Evolutionary conservation across 2,113 vertebrate genomes (phyloP).

Genomic region (Okapia johnstoni): DNA sequence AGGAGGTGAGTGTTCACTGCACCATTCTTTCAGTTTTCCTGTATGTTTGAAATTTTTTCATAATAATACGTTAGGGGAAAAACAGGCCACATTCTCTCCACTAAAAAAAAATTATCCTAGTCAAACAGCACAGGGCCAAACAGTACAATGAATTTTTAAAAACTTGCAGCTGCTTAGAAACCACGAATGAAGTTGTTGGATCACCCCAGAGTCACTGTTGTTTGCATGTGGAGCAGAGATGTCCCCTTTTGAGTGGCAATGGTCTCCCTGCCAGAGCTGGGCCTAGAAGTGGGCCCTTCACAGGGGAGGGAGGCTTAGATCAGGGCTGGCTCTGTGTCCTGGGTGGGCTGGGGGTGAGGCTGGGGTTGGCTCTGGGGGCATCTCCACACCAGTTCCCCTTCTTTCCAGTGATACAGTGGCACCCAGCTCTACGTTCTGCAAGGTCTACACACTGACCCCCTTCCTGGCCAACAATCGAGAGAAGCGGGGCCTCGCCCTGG

Average conservation of each 20-base stretch:
- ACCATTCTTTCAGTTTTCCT: background rate
- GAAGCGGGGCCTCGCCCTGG: slow-evolving; percentile 93
- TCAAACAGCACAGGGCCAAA: background rate
- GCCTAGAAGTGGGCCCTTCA: background rate
- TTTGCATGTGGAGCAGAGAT: too few species aligned
- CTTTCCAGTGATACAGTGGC: slow-evolving; percentile 90
- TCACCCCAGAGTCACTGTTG: background rate
- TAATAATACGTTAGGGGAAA: background rate
- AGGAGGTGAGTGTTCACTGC: background rate
- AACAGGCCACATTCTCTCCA: background rate
- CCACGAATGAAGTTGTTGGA: background rate
- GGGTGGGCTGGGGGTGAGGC: background rate
- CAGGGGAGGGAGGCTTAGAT: background rate
- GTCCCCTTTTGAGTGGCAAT: background rate
- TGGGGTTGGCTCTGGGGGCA: background rate
- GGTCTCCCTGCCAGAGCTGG: background rate
- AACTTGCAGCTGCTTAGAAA: background rate
- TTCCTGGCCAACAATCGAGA: slow-evolving; percentile 96
- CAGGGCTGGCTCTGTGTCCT: background rate
- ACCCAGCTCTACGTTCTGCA: slow-evolving; percentile 94
- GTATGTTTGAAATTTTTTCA: background rate
- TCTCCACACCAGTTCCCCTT: background rate
- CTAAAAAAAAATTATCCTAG: background rate
- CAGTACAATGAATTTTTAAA: background rate
- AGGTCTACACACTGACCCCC: slow-evolving; percentile 95